phyloP scores from a whole-genome alignment of 1,140 invertebrate genomes.

The Antheraea mylitta region DNA sequence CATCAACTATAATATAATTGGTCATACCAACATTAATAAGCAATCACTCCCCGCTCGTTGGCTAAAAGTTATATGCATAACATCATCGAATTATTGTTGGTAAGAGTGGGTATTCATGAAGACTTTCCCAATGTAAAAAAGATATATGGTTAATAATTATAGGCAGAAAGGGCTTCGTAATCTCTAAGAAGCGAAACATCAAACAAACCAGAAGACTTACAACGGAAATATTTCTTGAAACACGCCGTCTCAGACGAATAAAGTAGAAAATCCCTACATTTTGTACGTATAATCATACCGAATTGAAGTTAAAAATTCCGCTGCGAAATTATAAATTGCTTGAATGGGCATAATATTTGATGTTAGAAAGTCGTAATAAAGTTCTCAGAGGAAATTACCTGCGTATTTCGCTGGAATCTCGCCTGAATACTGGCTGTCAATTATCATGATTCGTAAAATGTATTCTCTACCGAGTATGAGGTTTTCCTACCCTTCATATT shows the following conservation, averaged over 20 bases:
- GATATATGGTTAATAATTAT: no score
- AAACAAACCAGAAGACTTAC: no score
- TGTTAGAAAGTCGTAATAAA: conserved; percentile 2
- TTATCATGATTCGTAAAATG: neutral
- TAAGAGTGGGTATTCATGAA: no score
- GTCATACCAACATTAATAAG: no score
- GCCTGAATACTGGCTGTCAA: neutral
- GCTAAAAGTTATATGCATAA: no score
- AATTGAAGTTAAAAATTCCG: neutral
- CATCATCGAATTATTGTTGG: no score
- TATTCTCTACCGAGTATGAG: neutral
- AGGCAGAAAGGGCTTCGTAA: no score
- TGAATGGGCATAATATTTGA: neutral
- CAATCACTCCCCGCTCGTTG: no score
- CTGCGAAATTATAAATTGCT: neutral
- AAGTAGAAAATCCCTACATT: neutral
- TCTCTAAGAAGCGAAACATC: no score
- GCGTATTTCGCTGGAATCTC: neutral
- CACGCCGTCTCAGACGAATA: neutral
- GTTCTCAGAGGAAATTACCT: neutral
- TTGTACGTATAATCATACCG: neutral
- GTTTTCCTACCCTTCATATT: neutral
- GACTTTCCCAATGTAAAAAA: no score
- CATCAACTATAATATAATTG: no score
- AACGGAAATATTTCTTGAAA: neutral